Evolutionary conservation across 2,113 vertebrate species (phyloP), one percentile per base, ranked within the genome.

Genomic region (Anser brachyrhynchus): DNA sequence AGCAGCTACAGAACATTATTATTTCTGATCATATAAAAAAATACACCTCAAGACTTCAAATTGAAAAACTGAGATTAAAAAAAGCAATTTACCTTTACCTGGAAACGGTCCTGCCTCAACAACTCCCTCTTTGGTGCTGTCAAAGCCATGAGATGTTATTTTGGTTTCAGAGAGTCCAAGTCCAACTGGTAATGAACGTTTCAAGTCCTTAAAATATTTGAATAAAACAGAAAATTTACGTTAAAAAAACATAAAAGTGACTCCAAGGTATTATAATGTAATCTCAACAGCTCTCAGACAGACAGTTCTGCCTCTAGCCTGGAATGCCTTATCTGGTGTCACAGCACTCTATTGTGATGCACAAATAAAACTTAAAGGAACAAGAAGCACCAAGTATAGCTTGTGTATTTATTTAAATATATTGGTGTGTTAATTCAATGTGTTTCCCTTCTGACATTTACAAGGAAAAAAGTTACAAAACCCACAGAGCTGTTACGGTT

Each of bases 131-230:
- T 98, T 97, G 96, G 98, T 96, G 95, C 97, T 96, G 83, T 98
- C 98, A 97, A 98, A 99, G 96, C 97, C 98, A 97, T 98, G 98
- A 91, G 98, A 97, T 29, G 97, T 97, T 94, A 98, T 98, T 67
- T 98, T 97, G 69, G 98, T 98, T 96, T 99, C 99, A 43, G 99
- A 98, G 72, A 99, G 98, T 92, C 98, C 98, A 85, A 98, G 97
- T 94, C 98, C 98, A 70, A 97, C 98, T 35, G 98, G 97, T 90
- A 98, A 96, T 2, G 98, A 97, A 80, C 87, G 91, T 93, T 98
- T 98, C 84, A 98, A 96, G 94, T 99, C 98, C 99, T 99, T 88
- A 18, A 92, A 96, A 97, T 76, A 91, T 73, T 86, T 84, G 75
- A 97, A 97, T 95, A 97, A 96, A 96, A 96, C 9, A 54, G 59